phyloP scores from a whole-genome alignment of 2,797 vertebrate genomes.

The Mormyrops boulengeri region DNA sequence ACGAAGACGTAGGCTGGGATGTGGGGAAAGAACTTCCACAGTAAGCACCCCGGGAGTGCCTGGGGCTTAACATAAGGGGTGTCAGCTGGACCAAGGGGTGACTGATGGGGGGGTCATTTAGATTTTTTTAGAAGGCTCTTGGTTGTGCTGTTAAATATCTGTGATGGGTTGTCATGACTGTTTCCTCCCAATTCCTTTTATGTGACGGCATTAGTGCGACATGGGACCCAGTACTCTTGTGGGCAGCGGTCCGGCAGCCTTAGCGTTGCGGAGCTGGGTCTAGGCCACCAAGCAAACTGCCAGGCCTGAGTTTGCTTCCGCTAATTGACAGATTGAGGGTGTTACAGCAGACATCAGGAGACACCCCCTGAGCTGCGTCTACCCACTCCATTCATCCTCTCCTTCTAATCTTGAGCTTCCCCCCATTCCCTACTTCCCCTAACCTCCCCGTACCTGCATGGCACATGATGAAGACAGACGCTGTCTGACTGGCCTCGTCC shows the following conservation, averaged over 20 bases:
- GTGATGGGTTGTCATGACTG: not conserved
- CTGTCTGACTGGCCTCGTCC: not conserved
- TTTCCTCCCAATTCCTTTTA: not conserved
- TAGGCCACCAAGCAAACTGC: not conserved
- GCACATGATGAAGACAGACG: not conserved
- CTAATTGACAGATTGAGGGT: not conserved
- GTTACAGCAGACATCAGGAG: not conserved
- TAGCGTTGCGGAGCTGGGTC: not conserved
- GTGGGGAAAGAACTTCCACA: not conserved
- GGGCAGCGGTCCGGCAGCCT: not conserved
- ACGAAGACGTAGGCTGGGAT: not conserved
- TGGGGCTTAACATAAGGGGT: not conserved
- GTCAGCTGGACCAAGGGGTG: not conserved
- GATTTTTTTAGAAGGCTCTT: not conserved
- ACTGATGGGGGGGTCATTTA: not conserved
- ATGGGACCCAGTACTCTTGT: not conserved
- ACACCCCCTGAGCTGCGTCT: not conserved
- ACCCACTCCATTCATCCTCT: not conserved
- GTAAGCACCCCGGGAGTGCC: not conserved
- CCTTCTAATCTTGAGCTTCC: not conserved
- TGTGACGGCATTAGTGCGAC: not conserved
- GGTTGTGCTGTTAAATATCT: not conserved
- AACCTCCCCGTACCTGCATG: not conserved
- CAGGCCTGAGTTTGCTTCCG: not conserved
- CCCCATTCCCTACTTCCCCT: not conserved